Evolutionary conservation across 2,797 vertebrate genomes (phyloP).

Genomic region (Pelochelys cantorii): DNA sequence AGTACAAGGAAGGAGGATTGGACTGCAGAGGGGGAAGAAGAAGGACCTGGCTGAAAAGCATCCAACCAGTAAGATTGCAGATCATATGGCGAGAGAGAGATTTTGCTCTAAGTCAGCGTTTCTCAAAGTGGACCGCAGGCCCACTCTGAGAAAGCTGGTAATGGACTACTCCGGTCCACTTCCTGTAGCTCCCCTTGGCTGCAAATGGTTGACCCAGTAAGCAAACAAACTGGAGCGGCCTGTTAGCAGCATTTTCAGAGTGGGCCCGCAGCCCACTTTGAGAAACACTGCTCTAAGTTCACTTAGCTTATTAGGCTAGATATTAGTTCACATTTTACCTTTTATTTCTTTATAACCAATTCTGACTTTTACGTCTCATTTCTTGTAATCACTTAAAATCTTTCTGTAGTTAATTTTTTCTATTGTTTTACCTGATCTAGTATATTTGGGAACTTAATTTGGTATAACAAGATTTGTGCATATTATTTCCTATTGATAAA

Average conservation of each 20-base stretch:
- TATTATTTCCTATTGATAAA: neutral
- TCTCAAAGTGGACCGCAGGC: too few species aligned
- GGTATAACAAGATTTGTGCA: neutral
- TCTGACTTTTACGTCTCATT: neutral
- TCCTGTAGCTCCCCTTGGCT: too few species aligned
- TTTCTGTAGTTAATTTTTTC: neutral
- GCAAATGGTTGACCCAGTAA: too few species aligned
- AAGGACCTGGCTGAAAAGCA: neutral
- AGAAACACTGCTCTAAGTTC: neutral
- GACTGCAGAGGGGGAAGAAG: neutral
- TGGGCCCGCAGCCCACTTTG: too few species aligned
- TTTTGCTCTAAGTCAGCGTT: neutral
- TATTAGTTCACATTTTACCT: neutral
- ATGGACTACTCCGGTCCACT: too few species aligned
- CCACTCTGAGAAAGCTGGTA: too few species aligned
- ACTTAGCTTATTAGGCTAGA: neutral
- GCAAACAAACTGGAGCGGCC: too few species aligned
- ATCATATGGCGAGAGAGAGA: neutral
- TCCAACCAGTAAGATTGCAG: neutral
- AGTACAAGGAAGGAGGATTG: neutral
- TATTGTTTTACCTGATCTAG: neutral
- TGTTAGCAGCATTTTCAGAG: too few species aligned
- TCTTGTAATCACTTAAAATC: neutral
- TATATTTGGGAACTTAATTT: neutral
- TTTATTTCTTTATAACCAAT: neutral